Base-by-base conservation (phyloP, 2,888 invertebrate species). In the Cancer borealis region DNA sequence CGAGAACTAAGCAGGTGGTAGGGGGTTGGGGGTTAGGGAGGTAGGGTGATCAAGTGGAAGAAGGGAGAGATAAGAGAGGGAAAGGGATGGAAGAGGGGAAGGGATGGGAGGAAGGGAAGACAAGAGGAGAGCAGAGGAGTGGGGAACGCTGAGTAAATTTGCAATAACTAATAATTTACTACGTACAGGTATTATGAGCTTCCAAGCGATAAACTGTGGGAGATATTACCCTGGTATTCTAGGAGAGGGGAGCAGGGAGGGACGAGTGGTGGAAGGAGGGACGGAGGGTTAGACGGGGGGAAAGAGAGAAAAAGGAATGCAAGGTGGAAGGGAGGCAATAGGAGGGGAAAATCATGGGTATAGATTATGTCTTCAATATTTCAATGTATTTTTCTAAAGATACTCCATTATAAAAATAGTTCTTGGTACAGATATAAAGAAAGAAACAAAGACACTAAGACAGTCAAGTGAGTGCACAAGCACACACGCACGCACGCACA, bases 161-260 rank as follows among this genome's bases (percentile, higher is more conserved):
- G 79, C 79, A 79, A 79, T 79, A 79, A 79, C 30, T 79, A 30
- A 79, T 79, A 79, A 79, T 79, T 79, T 30, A 79, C 12, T 21
- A 30, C 79, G 30, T 79, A 79, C 79, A 79, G 79, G 79, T 79
- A 79, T 79, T 79, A 79, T 79, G 79, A 30, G 79, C 30, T 79
- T 79, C 79, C 79, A 79, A 26, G 79, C 79, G 30, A 79, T 79
- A 79, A 79, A 79, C 30, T 79, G 79, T 30, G 30, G 30, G 79
- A 79, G 79, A 79, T 79, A 79, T 79, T 79, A 26, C 6, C 79
- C 8, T 12, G 30, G 79, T 79, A 30, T 79, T 30, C 79, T 26
- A 30, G 79, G 30, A 30, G 79, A 79, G 79, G 30, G 79, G 60
- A 66, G n/a, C 6, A 79, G 79, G 26, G 73, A 73, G 73, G n/a